Evolutionary conservation across 2,797 vertebrate genomes (phyloP), one percentile per base, ranked within the genome.

Genomic region (Epinephelus coioides): DNA sequence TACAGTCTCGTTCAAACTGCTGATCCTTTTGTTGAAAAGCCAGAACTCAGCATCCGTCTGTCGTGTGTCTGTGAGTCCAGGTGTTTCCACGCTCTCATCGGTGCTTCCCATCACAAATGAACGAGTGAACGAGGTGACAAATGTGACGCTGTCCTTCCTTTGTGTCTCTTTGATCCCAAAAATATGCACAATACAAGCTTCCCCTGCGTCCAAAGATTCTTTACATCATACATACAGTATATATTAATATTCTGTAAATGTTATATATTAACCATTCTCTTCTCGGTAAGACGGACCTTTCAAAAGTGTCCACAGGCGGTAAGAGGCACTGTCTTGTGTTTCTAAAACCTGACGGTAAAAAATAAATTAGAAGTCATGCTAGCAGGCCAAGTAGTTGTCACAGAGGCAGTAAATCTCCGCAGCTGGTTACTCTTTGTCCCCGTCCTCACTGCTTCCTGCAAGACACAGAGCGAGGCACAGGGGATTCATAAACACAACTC

Each of bases 381-480:
- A 77, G 82, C 54, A 70, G 81, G 56, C 78, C 19, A 1, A 70
- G 82, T 56, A 27, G 19, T 69, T 0, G 63, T 73, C 78, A 46
- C 30, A 76, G 72, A 76, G 73, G 88, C 86, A 90, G 91, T 73
- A 85, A 78, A 67, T 51, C 81, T 89, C 18, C 77, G 14, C 56
- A 6, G 77, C 73, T 55, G 6, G 19, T 95, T 90, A 95, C 64
- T 97, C 95, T 87, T 87, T 89, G 71, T 97, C 96, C 0, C 96
- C 95, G 0, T 97, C 96, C 84, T 97, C 95, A 25, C 95, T 94
- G 94, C 96, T 96, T 86, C 96, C 96, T 95, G 90, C 15, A 85
- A 30, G 75, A 73, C 1, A 86, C n/a, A 87, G 2, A 79, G 27
- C 0, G 5, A 72, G 18, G n/a, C 50, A 86, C 9, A 77, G 17